phyloP scores from a whole-genome alignment of 2,797 vertebrate species.

The Enteromius treurensis region DNA sequence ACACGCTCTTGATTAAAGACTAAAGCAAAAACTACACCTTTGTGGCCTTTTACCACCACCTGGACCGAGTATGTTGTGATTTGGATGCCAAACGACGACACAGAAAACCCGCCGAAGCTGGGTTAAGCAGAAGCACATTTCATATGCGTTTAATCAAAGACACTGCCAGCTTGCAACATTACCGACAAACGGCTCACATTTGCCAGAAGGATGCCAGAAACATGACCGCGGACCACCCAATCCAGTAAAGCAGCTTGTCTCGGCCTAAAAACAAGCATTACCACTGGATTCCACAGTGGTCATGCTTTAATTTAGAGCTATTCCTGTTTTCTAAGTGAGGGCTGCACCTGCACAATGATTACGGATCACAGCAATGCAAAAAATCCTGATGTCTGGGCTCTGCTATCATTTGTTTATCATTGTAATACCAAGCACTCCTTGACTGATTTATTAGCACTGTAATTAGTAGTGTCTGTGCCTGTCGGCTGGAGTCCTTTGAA shows the following conservation, averaged over 20 bases:
- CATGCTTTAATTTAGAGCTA: slow-evolving; percentile 72
- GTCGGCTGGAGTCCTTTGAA: slow-evolving; percentile 64
- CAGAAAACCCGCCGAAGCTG: slow-evolving; percentile 18
- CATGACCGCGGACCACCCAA: slow-evolving; percentile 79
- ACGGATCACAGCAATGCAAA: slow-evolving; percentile 69
- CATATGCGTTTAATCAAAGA: slow-evolving; percentile 79
- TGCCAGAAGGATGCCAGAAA: slow-evolving; percentile 73
- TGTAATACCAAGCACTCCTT: slow-evolving; percentile 70
- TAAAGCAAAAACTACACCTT: slow-evolving; percentile 38
- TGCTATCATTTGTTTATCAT: slow-evolving; percentile 80
- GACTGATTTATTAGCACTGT: slow-evolving; percentile 74
- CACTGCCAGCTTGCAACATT: slow-evolving; percentile 65
- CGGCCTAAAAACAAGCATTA: slow-evolving; percentile 67
- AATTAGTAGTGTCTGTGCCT: slow-evolving; percentile 63
- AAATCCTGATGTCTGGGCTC: slow-evolving; percentile 71
- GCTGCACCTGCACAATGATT: slow-evolving; percentile 78
- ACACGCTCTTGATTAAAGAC: slow-evolving; percentile 33
- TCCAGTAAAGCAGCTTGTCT: slow-evolving; percentile 73
- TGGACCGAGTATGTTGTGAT: slow-evolving; percentile 36
- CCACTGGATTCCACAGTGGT: slow-evolving; percentile 70
- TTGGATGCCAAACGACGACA: slow-evolving; percentile 29
- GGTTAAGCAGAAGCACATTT: slow-evolving; percentile 60
- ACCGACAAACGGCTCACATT: slow-evolving; percentile 73
- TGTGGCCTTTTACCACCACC: slow-evolving; percentile 40
- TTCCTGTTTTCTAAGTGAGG: slow-evolving; percentile 58